These are phyloP conservation scores for Drosophila parabipectinata DNA, from an alignment of 1,140 invertebrate genomes.

Conservation along the genomic window DNA sequence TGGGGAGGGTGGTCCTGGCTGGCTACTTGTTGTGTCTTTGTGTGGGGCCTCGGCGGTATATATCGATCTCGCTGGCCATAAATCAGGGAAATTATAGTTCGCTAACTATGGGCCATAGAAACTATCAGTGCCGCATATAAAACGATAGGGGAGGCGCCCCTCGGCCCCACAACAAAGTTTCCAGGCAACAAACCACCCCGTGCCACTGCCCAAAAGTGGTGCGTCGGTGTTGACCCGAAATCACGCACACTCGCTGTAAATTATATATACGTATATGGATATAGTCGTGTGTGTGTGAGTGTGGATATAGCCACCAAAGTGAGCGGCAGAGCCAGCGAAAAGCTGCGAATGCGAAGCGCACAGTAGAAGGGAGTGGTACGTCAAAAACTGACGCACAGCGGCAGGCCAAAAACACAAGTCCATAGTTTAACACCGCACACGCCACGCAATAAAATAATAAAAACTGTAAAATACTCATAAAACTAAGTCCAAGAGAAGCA, in stretches of 20 bases:
- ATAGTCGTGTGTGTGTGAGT: constrained; percentile 26
- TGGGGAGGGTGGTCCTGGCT: constrained; percentile 27
- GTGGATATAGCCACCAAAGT: constrained; percentile 45
- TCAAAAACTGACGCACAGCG: constrained; percentile 84
- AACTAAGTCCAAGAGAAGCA: constrained; percentile 25
- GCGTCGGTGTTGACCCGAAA: constrained; percentile 73
- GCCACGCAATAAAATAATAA: constrained; percentile 38
- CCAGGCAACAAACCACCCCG: constrained; percentile 29
- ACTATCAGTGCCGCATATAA: neutral
- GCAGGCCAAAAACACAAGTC: constrained; percentile 65
- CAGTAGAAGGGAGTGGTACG: constrained; percentile 84
- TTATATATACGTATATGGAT: constrained; percentile 58
- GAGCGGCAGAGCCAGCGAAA: constrained; percentile 61
- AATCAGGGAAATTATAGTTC: constrained; percentile 8
- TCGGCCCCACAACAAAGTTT: neutral
- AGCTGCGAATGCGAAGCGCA: constrained; percentile 73
- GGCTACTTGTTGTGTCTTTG: constrained; percentile 77
- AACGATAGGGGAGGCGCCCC: neutral
- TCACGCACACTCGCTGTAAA: constrained; percentile 81
- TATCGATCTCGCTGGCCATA: constrained; percentile 13
- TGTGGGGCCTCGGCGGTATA: constrained; percentile 30
- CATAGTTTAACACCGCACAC: constrained; percentile 59
- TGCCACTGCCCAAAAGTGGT: constrained; percentile 28
- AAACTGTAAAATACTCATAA: constrained; percentile 59
- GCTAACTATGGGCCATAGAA: neutral